Percentiles rank a stretch among this genome's conserved stretches.
Conservation (phyloP, 2,797 vertebrate species). For the Heteromormyrus szaboi region DNA sequence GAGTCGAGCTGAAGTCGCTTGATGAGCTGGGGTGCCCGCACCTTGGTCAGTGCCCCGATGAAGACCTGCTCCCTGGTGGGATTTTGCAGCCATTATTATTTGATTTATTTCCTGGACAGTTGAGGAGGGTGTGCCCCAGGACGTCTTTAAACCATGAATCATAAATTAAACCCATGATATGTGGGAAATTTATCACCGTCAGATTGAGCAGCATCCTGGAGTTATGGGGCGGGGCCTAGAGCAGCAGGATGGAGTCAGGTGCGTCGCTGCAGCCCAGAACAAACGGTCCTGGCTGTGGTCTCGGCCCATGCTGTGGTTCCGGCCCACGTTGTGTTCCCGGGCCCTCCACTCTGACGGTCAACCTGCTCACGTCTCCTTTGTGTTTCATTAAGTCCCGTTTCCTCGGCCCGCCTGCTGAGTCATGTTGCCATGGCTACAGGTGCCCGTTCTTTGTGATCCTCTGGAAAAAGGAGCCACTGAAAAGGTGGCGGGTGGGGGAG, state of each 20-base stretch:
- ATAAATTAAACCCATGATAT: not conserved
- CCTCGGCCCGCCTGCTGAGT: not conserved
- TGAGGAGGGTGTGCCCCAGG: not conserved
- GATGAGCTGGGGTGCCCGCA: not conserved
- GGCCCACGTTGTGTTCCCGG: too few species aligned
- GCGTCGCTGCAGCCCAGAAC: not conserved
- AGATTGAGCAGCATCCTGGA: not conserved
- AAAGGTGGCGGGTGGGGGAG: not conserved
- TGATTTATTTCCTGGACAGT: not conserved
- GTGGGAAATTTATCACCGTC: not conserved
- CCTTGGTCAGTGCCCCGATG: not conserved
- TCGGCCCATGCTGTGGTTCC: not conserved
- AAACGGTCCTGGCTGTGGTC: not conserved
- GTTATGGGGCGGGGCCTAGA: not conserved
- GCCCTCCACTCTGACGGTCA: not conserved
- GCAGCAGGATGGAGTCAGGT: not conserved
- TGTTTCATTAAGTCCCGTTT: not conserved
- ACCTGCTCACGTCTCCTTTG: not conserved
- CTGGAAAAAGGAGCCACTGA: not conserved
- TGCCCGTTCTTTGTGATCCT: constrained; percentile 18
- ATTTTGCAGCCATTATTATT: not conserved
- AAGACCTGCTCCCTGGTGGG: not conserved
- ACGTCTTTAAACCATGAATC: not conserved
- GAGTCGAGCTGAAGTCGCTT: not conserved
- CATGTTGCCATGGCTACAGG: constrained; percentile 18